These are phyloP conservation scores for Cuculus canorus DNA, from an alignment of 2,797 vertebrate species.

Conservation along the genomic window DNA sequence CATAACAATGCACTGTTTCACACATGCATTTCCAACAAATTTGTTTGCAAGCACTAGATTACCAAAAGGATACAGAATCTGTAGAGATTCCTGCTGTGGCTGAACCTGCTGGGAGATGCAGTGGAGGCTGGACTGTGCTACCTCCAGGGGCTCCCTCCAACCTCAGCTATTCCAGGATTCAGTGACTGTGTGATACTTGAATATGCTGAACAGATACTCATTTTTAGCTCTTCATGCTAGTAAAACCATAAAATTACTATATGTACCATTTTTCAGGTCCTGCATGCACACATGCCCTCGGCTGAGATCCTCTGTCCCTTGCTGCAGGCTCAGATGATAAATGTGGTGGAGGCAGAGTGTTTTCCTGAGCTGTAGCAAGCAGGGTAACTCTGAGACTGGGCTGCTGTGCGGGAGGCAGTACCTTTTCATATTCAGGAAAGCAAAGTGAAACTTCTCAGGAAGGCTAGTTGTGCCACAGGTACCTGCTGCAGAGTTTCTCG, in stretches of 20 bases:
- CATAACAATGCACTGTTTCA: not conserved
- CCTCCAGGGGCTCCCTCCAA: not conserved
- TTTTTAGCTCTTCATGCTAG: not conserved
- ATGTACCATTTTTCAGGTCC: not conserved
- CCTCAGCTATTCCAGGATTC: not conserved
- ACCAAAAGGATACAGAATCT: not conserved
- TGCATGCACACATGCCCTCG: not conserved
- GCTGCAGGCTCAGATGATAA: not conserved
- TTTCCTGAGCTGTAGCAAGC: not conserved
- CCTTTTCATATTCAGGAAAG: not conserved
- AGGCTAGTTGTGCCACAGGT: not conserved
- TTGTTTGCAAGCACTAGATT: not conserved
- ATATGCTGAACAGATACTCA: not conserved
- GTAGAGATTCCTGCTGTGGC: not conserved
- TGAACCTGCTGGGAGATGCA: not conserved
- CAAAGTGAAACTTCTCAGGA: not conserved
- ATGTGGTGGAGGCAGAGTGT: not conserved
- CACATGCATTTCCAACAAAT: not conserved
- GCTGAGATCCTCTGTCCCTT: not conserved
- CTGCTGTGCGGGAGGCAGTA: not conserved
- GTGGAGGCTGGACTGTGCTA: not conserved
- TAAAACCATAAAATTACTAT: not conserved
- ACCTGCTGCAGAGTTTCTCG: not conserved
- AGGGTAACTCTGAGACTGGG: not conserved
- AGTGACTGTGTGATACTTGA: not conserved